phyloP scores from a whole-genome alignment of 1,140 invertebrate species.

The Pinna nobilis region DNA sequence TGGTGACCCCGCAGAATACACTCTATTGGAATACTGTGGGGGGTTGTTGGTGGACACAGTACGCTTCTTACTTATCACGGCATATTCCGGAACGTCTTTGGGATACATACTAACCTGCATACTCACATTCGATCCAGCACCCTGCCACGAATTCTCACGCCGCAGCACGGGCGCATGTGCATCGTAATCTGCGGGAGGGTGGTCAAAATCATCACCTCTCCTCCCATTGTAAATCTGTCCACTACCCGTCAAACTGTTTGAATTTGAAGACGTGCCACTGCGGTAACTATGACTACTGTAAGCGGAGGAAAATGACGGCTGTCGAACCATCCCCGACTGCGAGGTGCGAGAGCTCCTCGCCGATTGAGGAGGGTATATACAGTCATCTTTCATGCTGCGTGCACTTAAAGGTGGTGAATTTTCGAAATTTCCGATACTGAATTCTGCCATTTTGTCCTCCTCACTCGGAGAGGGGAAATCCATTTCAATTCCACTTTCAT shows the following conservation, averaged over 20 bases:
- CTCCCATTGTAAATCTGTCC: constrained; percentile 16
- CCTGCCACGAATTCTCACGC: constrained; percentile 25
- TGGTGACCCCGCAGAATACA: constrained; percentile 14
- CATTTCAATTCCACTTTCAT: constrained; percentile 62
- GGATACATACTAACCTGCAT: constrained; percentile 41
- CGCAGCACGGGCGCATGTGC: constrained; percentile 42
- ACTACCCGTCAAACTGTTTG: constrained; percentile 17
- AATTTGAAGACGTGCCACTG: constrained; percentile 33
- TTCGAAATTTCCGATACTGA: background rate
- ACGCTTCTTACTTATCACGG: constrained; percentile 36
- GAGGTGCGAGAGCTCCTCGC: constrained; percentile 21
- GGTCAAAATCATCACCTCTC: constrained; percentile 17
- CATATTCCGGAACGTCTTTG: constrained; percentile 42
- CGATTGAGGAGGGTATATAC: constrained; percentile 48
- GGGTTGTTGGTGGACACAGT: constrained; percentile 4
- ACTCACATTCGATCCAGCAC: constrained; percentile 42
- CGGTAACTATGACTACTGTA: constrained; percentile 48
- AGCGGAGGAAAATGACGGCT: constrained; percentile 45
- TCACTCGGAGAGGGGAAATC: constrained; percentile 46
- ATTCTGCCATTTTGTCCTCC: constrained; percentile 29
- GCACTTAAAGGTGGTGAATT: constrained; percentile 37
- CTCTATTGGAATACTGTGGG: constrained; percentile 10
- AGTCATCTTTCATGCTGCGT: constrained; percentile 27
- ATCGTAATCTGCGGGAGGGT: constrained; percentile 56
- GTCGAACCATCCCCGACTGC: constrained; percentile 16